Conservation (phyloP, 2,888 invertebrate genomes). For the Drosophila kambysellisi region DNA sequence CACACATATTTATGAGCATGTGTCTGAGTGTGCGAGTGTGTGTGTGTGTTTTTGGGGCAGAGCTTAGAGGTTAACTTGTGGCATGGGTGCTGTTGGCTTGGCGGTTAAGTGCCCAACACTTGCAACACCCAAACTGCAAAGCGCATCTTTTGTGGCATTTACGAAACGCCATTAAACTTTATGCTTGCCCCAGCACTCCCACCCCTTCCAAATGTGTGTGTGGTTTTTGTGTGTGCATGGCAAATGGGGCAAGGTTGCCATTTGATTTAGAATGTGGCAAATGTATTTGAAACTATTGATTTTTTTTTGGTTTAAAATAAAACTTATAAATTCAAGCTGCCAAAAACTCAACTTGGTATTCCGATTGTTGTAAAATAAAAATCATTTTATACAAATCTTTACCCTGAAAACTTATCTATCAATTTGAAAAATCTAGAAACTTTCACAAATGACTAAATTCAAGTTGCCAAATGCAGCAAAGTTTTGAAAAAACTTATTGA, state of each 20-base stretch:
- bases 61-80: slow-evolving; percentile 33
- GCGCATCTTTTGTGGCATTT: slow-evolving; percentile 69
- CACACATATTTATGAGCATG: slow-evolving; percentile 11
- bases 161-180: slow-evolving; percentile 29
- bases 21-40: not conserved
- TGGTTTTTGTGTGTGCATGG: slow-evolving; percentile 1
- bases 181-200: not conserved
- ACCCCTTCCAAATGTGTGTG: slow-evolving; percentile 1
- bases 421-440: not conserved
- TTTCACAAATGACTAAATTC: not conserved
- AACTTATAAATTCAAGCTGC: not conserved
- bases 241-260: slow-evolving; percentile 19
- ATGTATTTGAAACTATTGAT: not conserved
- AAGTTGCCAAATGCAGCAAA: not conserved
- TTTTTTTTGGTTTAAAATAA: not conserved
- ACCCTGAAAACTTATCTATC: not conserved
- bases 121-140: slow-evolving; percentile 42
- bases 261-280: not conserved
- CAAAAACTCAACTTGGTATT: not conserved
- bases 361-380: not conserved
- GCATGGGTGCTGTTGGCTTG: slow-evolving; percentile 5
- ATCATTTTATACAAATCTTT: not conserved
- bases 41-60: slow-evolving; percentile 2
- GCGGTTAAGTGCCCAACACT: slow-evolving; percentile 69
- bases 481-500: not conserved